Evolutionary conservation across 2,113 vertebrate species (phyloP).

Genomic region (Manacus vitellinus): DNA sequence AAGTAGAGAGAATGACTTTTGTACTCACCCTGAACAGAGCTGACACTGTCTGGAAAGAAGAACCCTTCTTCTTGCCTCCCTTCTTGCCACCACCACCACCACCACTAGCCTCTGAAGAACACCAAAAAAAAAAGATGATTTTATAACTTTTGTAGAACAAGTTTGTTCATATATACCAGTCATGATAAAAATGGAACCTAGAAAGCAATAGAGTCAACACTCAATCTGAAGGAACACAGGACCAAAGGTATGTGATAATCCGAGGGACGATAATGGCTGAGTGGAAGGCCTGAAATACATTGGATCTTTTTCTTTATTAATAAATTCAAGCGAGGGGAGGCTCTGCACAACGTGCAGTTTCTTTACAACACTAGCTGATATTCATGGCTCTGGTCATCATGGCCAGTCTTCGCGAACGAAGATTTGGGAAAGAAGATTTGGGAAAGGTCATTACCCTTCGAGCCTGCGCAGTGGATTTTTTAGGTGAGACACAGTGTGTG

Average conservation of each 20-base stretch:
- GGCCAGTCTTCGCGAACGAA: too few relatives aligned
- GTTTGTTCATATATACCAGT: background rate
- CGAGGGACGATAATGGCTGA: background rate
- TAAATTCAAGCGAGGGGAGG: background rate
- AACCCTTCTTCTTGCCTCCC: conserved; percentile 63
- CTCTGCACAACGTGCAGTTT: background rate
- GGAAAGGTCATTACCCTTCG: too few relatives aligned
- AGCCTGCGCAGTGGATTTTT: too few relatives aligned
- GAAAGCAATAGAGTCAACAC: background rate
- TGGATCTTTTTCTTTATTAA: background rate
- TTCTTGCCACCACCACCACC: conserved; percentile 53
- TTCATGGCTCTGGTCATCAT: background rate
- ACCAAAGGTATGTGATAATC: background rate
- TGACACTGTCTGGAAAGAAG: conserved; percentile 61
- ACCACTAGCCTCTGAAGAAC: conserved; percentile 9
- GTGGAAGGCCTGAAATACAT: background rate
- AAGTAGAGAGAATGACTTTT: background rate
- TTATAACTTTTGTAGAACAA: background rate
- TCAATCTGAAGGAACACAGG: background rate
- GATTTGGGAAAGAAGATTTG: too few relatives aligned
- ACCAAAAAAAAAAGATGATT: fast-evolving
- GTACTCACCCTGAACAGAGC: conserved; percentile 47
- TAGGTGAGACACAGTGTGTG: too few relatives aligned
- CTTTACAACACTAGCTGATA: background rate
- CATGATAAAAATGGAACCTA: background rate